Evolutionary conservation across 1,140 invertebrate species (phyloP).

Genomic region (Bathynomus jamesi): DNA sequence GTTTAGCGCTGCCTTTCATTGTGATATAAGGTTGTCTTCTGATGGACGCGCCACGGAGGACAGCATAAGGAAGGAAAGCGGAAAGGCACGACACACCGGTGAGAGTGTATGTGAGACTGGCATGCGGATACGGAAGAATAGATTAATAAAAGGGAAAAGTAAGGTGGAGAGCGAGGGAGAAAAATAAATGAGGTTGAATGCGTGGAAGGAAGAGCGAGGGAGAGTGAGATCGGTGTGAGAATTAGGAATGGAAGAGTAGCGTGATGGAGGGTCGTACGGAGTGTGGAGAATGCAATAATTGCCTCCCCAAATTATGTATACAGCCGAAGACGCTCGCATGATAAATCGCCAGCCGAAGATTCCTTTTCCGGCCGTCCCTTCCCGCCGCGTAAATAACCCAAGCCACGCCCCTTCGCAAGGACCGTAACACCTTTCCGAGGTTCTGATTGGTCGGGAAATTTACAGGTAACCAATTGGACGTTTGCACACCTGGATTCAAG

Average conservation of each 20-base stretch:
- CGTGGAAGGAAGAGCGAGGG: not conserved
- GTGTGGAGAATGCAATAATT: conserved; percentile 1
- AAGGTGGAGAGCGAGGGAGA: too few relatives aligned
- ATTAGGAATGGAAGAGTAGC: not conserved
- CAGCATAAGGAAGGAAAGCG: too few relatives aligned
- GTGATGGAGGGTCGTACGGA: not conserved
- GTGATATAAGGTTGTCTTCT: too few relatives aligned
- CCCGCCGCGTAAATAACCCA: not conserved
- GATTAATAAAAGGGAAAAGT: too few relatives aligned
- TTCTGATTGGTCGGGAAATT: not conserved
- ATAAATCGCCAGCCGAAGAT: not conserved
- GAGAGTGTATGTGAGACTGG: too few relatives aligned
- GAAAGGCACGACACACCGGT: too few relatives aligned
- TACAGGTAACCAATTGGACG: not conserved
- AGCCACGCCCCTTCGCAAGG: not conserved
- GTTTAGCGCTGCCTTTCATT: too few relatives aligned
- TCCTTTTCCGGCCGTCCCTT: not conserved
- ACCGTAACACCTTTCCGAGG: not conserved
- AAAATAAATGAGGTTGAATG: too few relatives aligned
- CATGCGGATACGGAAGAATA: too few relatives aligned
- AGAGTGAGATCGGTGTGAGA: not conserved
- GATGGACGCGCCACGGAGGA: too few relatives aligned
- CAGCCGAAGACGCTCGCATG: not conserved
- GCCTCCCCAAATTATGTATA: not conserved
- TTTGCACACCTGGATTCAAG: not conserved